A percentile compares a stretch with the other conserved stretches of the same genome.
Evolutionary conservation across 2,888 invertebrate species (phyloP).

Genomic region (Heliothis peltigera): DNA sequence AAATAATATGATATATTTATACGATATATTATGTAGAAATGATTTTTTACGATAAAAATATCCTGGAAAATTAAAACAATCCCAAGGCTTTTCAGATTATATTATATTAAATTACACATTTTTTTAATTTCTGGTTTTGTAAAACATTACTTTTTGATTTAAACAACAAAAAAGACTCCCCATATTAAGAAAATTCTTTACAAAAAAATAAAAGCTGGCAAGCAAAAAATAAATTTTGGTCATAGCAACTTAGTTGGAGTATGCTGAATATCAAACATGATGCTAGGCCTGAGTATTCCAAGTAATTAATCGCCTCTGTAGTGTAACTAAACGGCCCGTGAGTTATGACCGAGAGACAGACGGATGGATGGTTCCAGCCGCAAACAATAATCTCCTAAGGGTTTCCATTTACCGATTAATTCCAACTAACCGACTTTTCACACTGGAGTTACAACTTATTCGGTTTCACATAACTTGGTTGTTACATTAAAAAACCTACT

Average conservation of each 20-base stretch:
- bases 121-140: no score
- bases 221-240: background rate
- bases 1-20: no score
- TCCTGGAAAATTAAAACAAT: no score
- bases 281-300: slow-evolving; percentile 45
- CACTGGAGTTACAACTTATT: slow-evolving; percentile 21
- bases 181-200: no score
- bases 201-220: no score
- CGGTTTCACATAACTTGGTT: slow-evolving; percentile 19
- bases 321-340: slow-evolving; percentile 52
- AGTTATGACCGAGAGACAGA: slow-evolving; percentile 58
- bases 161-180: no score
- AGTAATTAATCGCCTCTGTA: slow-evolving; percentile 56
- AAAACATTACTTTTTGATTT: no score
- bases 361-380: slow-evolving; percentile 40
- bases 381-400: slow-evolving; percentile 56
- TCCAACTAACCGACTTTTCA: slow-evolving; percentile 24
- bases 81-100: no score
- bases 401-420: slow-evolving; percentile 54
- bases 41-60: no score
- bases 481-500: slow-evolving; percentile 11
- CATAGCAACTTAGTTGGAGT: slow-evolving; percentile 25
- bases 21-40: no score
- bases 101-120: no score
- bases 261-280: slow-evolving; percentile 47